phyloP scores from a whole-genome alignment of 2,888 invertebrate genomes.

The Eupithecia subumbrata region DNA sequence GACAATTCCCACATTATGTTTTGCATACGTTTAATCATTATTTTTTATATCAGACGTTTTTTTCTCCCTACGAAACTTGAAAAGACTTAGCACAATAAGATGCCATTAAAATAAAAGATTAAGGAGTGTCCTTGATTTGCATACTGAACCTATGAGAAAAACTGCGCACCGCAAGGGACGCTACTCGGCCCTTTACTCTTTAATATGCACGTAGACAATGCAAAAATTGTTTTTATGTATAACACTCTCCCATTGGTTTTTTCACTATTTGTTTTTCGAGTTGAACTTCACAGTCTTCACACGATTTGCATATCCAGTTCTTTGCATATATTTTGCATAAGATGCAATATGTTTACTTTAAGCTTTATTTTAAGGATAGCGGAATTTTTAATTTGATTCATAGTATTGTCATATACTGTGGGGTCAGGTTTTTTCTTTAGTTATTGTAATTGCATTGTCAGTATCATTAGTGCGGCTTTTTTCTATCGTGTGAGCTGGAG shows the following conservation, averaged over 20 bases:
- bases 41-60: conserved; percentile 68
- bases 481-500: conserved; percentile 69
- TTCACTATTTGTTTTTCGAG: conserved; percentile 78
- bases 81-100: conserved; percentile 78
- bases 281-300: conserved; percentile 81
- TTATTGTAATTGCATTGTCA: conserved; percentile 67
- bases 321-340: conserved; percentile 71
- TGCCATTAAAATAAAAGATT: conserved; percentile 84
- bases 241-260: conserved; percentile 78
- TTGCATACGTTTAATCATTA: conserved; percentile 80
- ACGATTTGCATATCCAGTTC: conserved; percentile 82
- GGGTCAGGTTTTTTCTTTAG: conserved; percentile 77
- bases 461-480: conserved; percentile 73
- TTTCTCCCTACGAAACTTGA: conserved; percentile 67
- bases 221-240: conserved; percentile 78
- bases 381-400: conserved; percentile 75
- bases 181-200: conserved; percentile 60
- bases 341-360: conserved; percentile 75
- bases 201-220: conserved; percentile 76
- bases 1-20: conserved; percentile 52
- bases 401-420: conserved; percentile 63
- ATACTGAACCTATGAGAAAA: conserved; percentile 78
- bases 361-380: conserved; percentile 78
- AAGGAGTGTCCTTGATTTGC: conserved; percentile 75
- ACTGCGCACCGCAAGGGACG: conserved; percentile 67